These are phyloP conservation scores for Tethya wilhelma DNA, from an alignment of 37 sponge, comb jelly and placozoan species.

Conservation along the genomic window DNA sequence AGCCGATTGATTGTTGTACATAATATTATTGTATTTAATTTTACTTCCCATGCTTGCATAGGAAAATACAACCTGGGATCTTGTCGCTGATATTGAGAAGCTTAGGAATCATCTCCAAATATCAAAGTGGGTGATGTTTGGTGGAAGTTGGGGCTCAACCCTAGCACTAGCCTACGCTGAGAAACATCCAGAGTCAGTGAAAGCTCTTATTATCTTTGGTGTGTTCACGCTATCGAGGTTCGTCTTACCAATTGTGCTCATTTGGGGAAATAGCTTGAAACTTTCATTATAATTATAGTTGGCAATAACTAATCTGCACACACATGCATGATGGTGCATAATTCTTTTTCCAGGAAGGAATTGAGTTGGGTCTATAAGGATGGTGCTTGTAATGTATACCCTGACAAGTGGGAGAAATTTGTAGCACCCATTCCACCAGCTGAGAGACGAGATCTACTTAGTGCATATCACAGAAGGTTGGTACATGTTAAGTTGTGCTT, in stretches of 20 bases:
- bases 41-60: constrained; percentile 15
- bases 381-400: constrained; percentile 57
- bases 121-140: constrained; percentile 69
- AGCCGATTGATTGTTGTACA: too few relatives aligned
- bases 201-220: constrained; percentile 64
- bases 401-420: constrained; percentile 54
- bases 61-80: constrained; percentile 78
- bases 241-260: too few relatives aligned
- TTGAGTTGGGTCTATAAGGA: constrained; percentile 64
- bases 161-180: constrained; percentile 59
- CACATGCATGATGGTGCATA: too few relatives aligned
- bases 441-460: constrained; percentile 63
- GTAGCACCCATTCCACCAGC: constrained; percentile 50
- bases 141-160: constrained; percentile 83
- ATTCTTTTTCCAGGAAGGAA: constrained; percentile 27
- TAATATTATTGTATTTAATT: too few relatives aligned
- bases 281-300: too few relatives aligned
- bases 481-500: too few relatives aligned
- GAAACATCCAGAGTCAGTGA: constrained; percentile 53
- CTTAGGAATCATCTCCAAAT: constrained; percentile 53
- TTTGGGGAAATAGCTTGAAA: too few relatives aligned
- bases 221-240: constrained; percentile 65
- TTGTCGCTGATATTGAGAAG: constrained; percentile 63
- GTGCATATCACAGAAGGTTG: constrained; percentile 65
- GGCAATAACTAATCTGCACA: too few relatives aligned